Base-by-base conservation (phyloP, 2,797 vertebrate species). In the Gila robusta region DNA sequence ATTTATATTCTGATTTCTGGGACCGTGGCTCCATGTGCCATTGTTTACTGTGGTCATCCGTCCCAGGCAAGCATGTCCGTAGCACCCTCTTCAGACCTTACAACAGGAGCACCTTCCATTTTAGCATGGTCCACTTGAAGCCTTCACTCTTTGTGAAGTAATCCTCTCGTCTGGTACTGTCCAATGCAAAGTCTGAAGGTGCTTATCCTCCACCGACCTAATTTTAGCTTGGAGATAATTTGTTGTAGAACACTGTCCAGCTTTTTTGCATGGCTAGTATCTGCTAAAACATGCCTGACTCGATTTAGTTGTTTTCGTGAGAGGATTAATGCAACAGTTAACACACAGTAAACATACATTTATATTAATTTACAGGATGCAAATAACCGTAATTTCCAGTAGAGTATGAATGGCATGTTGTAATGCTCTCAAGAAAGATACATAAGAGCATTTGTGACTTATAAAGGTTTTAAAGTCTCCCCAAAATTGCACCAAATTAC, bases 91-190 rank as follows among this genome's bases (percentile, higher is more conserved):
- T 92, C 83, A 95, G 88, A 92, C 86, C 90, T 89, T 91, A 93
- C 93, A 93, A 93, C 94, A 91, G 90, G 89, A 93, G 91, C 91
- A 89, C 92, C 94, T 94, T 95, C 95, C 95, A 95, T 95, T 95
- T 95, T 96, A 95, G 94, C 94, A 94, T 76, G 86, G 90, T 81
- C 91, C 94, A 94, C 94, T 96, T 94, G 90, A 95, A 94, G 89
- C 89, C 90, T 91, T 93, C 92, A 91, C 90, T 92, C 81, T 67
- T 92, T 90, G 89, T 92, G 92, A 91, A 93, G 91, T 92, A 94
- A 95, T 94, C 93, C 93, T 93, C 92, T 94, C 94, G 90, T 93
- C 91, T 93, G 91, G 79, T 88, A 92, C 92, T 93, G 92, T 92
- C 90, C 91, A 82, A 93, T 88, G 88, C 77, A 77, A 89, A 86